Percentiles rank a stretch among this genome's conserved stretches.
These are phyloP conservation scores for Argyresthia goedartella DNA, from an alignment of 2,888 invertebrate genomes.

Conservation along the genomic window DNA sequence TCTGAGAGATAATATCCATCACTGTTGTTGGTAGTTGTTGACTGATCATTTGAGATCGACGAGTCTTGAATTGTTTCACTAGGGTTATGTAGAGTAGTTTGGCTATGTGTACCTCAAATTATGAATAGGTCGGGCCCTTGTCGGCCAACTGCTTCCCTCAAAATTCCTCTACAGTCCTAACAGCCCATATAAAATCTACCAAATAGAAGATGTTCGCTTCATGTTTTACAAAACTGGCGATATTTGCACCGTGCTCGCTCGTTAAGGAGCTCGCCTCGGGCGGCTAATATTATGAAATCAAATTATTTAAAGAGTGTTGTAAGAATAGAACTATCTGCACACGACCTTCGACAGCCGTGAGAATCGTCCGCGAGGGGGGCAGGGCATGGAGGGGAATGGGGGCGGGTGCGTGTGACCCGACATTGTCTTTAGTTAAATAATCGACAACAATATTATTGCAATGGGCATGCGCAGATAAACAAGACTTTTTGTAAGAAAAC, in stretches of 20 bases:
- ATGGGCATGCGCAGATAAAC: constrained; percentile 26
- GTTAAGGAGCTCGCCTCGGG: constrained; percentile 35
- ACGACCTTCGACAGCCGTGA: constrained; percentile 65
- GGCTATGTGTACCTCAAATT: no score
- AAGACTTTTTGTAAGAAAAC: not conserved
- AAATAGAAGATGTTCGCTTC: not conserved
- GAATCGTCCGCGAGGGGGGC: constrained; percentile 34
- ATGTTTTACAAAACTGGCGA: not conserved
- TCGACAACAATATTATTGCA: constrained; percentile 46
- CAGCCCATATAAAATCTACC: no score
- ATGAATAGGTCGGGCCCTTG: no score
- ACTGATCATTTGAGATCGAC: no score
- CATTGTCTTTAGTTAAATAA: constrained; percentile 66
- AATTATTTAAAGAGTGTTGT: constrained; percentile 65
- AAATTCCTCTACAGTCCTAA: no score
- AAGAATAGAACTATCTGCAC: constrained; percentile 48
- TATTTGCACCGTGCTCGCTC: constrained; percentile 7
- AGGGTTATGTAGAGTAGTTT: no score
- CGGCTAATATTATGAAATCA: constrained; percentile 57
- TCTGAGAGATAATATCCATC: no score
- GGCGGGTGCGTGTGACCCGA: constrained; percentile 44
- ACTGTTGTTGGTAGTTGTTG: no score
- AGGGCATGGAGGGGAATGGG: constrained; percentile 7
- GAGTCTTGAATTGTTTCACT: no score
- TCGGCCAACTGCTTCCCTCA: no score